A percentile compares a stretch with the other conserved stretches of the same genome.
Conservation (phyloP, 2,888 invertebrate species). For the Acleris emargana region DNA sequence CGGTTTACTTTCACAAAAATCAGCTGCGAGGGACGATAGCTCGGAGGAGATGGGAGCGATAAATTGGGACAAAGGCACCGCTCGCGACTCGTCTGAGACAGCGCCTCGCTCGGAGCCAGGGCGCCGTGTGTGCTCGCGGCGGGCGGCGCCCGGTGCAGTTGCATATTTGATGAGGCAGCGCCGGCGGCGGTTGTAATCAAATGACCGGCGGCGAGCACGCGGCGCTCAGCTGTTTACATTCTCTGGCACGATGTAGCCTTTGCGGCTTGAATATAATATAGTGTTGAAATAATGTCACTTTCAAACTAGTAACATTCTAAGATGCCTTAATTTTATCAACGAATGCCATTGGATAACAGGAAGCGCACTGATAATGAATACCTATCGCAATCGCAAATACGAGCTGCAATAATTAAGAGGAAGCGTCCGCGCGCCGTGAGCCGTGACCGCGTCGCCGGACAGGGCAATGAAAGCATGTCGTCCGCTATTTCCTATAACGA, state of each 20-base stretch:
- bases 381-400: neutral
- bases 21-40: slow-evolving; percentile 7
- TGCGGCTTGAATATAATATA: too few species aligned
- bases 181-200: slow-evolving; percentile 3
- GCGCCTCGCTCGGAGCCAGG: neutral
- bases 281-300: too few species aligned
- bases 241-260: too few species aligned
- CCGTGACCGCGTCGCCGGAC: neutral
- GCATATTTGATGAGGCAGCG: slow-evolving; percentile 18
- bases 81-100: neutral
- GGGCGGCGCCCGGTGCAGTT: neutral
- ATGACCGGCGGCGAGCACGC: neutral
- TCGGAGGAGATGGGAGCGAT: neutral
- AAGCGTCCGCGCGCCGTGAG: neutral
- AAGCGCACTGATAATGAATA: neutral
- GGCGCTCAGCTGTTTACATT: too few species aligned
- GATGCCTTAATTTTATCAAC: too few species aligned
- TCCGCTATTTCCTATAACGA: too few species aligned
- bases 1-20: slow-evolving; percentile 15
- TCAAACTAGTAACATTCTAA: too few species aligned
- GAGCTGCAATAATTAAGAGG: neutral
- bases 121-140: neutral
- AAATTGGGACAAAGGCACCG: slow-evolving; percentile 17
- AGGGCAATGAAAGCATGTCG: too few species aligned
- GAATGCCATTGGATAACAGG: too few species aligned